phyloP scores from a whole-genome alignment of 2,888 invertebrate genomes.

The Polydrusus tereticollis region DNA sequence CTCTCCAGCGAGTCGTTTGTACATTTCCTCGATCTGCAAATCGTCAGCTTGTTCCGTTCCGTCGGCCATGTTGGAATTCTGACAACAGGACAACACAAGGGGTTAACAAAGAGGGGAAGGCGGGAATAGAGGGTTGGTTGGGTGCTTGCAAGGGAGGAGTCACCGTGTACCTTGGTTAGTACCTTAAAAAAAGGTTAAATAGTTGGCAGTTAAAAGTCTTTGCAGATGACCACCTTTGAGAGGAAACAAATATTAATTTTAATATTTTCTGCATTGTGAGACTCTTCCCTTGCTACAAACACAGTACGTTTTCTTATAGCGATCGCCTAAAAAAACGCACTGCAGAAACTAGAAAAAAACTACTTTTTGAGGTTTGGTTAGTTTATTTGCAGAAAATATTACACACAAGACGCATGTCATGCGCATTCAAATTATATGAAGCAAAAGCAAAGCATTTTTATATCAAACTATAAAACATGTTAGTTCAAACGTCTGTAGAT shows the following conservation, averaged over 20 bases:
- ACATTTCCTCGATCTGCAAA: conserved; percentile 60
- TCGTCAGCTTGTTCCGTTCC: conserved; percentile 53
- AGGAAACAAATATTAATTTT: neutral
- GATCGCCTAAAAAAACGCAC: no score
- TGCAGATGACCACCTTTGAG: no score
- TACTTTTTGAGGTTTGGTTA: conserved; percentile 8
- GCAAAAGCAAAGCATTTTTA: neutral
- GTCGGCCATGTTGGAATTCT: conserved; percentile 60
- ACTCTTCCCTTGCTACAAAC: conserved; percentile 17
- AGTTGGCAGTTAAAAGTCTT: no score
- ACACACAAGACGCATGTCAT: neutral
- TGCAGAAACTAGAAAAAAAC: no score
- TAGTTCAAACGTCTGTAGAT: neutral
- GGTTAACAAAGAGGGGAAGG: conserved; percentile 35
- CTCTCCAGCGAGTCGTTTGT: conserved; percentile 61
- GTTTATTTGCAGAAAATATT: conserved; percentile 27
- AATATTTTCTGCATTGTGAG: conserved; percentile 15
- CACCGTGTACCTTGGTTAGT: conserved; percentile 2
- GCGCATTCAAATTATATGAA: neutral
- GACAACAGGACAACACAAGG: conserved; percentile 55
- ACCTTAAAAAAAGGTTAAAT: conserved; percentile 9
- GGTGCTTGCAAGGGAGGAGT: conserved; percentile 26
- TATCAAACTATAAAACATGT: neutral
- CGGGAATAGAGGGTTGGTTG: conserved; percentile 18
- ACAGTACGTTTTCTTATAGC: no score